phyloP scores from a whole-genome alignment of 2,888 invertebrate species.

The Drosophila crucigera region DNA sequence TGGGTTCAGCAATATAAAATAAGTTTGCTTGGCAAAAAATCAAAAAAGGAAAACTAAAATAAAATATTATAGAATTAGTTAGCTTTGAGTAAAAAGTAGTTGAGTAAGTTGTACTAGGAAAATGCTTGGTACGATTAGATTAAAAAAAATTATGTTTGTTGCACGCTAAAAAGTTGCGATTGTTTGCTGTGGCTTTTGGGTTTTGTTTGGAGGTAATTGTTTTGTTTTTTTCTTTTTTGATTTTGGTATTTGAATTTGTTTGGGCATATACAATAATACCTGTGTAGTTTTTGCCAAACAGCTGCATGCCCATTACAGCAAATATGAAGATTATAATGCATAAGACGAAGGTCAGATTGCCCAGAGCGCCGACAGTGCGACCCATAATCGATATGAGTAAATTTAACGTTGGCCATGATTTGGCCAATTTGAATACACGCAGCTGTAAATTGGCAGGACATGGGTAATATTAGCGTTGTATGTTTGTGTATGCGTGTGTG shows the following conservation, averaged over 20 bases:
- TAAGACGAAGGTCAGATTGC: slow-evolving; percentile 98
- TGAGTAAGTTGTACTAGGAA: slow-evolving; percentile 65
- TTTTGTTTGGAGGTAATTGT: slow-evolving; percentile 19
- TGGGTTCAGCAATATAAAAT: slow-evolving; percentile 35
- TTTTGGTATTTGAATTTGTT: slow-evolving; percentile 19
- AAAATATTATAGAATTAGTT: slow-evolving; percentile 20
- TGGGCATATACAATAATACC: slow-evolving; percentile 86
- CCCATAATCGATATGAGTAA: slow-evolving; percentile 99
- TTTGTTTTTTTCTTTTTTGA: slow-evolving; percentile 1
- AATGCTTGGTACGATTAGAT: slow-evolving; percentile 48
- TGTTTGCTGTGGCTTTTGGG: slow-evolving; percentile 45
- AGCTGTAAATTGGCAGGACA: slow-evolving; percentile 88
- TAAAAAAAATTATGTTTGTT: slow-evolving; percentile 54
- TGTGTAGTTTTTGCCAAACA: slow-evolving; percentile 97
- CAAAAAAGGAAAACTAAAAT: slow-evolving; percentile 9
- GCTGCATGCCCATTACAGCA: slow-evolving; percentile 99
- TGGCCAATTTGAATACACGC: slow-evolving; percentile 99
- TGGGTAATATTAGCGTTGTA: slow-evolving; percentile 40
- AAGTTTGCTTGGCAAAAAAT: slow-evolving; percentile 24
- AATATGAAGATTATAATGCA: slow-evolving; percentile 99
- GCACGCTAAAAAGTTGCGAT: slow-evolving; percentile 74
- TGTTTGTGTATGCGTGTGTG: slow-evolving; percentile 25
- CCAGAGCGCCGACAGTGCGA: slow-evolving; percentile 98
- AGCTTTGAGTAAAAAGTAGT: slow-evolving; percentile 56
- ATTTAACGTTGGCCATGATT: slow-evolving; percentile 99